A percentile compares a stretch with the other conserved stretches of the same genome.
Conservation (phyloP, 2,797 vertebrate genomes). For the Nannoperca obscura region DNA sequence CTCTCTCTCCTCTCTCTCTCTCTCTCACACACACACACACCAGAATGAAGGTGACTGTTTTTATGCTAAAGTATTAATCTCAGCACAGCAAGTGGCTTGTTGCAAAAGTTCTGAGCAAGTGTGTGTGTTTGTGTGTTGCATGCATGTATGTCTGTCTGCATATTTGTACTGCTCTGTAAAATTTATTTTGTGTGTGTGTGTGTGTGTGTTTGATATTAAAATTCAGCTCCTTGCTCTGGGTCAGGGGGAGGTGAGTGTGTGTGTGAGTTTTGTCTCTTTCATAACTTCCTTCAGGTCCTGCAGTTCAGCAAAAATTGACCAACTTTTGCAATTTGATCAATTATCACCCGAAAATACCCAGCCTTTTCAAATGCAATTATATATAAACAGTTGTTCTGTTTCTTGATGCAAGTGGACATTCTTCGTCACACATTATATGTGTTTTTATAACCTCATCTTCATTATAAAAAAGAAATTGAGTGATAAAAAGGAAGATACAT, state of each 20-base stretch:
- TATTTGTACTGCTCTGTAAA: neutral
- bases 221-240: conserved; percentile 33
- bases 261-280: conserved; percentile 28
- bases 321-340: neutral
- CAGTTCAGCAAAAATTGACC: neutral
- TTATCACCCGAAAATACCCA: no score
- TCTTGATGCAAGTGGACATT: neutral
- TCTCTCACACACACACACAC: conserved; percentile 15
- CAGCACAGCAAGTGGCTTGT: conserved; percentile 12
- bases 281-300: conserved; percentile 17
- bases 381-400: neutral
- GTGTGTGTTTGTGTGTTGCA: neutral
- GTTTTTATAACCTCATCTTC: neutral
- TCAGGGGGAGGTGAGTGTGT: conserved; percentile 28
- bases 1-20: no score
- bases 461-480: neutral
- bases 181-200: neutral
- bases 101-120: neutral
- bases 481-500: neutral
- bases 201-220: conserved; percentile 21
- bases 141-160: neutral
- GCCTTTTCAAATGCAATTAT: neutral
- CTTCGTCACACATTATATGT: neutral
- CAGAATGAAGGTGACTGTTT: conserved; percentile 64
- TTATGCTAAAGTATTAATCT: conserved; percentile 48